Conservation (phyloP, 2,888 invertebrate genomes). For the Rhamphomyia laevipes region DNA sequence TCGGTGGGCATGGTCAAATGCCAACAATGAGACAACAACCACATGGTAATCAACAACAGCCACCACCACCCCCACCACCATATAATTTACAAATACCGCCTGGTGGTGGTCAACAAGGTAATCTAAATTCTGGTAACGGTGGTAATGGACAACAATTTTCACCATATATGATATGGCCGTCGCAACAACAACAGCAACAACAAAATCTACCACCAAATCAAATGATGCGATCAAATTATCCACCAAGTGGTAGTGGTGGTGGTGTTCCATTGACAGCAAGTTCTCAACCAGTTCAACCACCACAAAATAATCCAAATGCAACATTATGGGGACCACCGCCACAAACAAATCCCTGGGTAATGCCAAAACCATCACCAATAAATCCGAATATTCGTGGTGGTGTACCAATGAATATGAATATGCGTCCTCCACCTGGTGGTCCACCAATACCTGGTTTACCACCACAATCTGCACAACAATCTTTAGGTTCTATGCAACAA, state of each 20-base stretch:
- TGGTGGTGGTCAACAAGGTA: neutral
- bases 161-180: conserved; percentile 34
- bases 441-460: conserved; percentile 5
- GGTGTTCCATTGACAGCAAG: conserved; percentile 16
- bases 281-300: conserved; percentile 22
- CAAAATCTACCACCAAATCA: conserved; percentile 18
- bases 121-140: neutral
- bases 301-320: conserved; percentile 34
- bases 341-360: conserved; percentile 34
- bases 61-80: conserved; percentile 16
- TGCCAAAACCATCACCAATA: conserved; percentile 26
- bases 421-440: conserved; percentile 7
- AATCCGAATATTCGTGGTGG: conserved; percentile 9
- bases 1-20: conserved; percentile 21
- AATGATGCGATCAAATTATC: conserved; percentile 20
- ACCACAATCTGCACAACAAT: conserved; percentile 8
- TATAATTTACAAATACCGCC: conserved; percentile 21
- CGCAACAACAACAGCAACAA: conserved; percentile 25
- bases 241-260: neutral
- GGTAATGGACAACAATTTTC: conserved; percentile 21
- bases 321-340: conserved; percentile 36
- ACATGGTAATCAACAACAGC: conserved; percentile 15
- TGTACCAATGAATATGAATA: conserved; percentile 11
- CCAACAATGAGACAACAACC: conserved; percentile 21
- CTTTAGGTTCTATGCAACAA: conserved; percentile 14